Base-by-base conservation (phyloP, 2,797 vertebrate genomes). In the Holocentrus rufus region DNA sequence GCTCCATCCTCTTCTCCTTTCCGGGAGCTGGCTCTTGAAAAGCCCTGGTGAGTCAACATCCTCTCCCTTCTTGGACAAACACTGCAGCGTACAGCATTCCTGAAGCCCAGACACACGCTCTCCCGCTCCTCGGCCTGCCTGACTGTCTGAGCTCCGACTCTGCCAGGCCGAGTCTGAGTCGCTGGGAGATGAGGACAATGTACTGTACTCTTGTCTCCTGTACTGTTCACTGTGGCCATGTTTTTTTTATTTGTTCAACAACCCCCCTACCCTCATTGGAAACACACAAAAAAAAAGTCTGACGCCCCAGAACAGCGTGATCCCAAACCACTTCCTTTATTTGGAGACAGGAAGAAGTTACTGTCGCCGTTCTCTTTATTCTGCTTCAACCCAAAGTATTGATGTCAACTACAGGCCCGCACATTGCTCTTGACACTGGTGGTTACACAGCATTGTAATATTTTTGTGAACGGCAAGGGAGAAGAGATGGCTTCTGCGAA, bases 41-140 rank as follows among this genome's bases (percentile, higher is more conserved):
- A 79, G 72, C 73, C 59, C 77, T 52, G 65, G 84, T 92, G 91
- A 92, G 87, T 93, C 91, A 92, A 92, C 91, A 88, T 93, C 92
- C 92, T 90, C 75, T 87, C 80, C 63, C 66, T 72, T 82, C 62
- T 70, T 70, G 72, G 74, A 87, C 86, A 90, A 87, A 88, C 87
- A 85, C 52, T 27, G 13, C 60, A 79, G 76, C 74, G 69, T 31
- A 70, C 81, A 90, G 81, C 67, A 69, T 85, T 89, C 81, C 82
- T 86, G 74, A 44, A 85, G 55, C 56, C 59, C 69, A 73, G 70
- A 67, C 59, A 0, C n/a, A n/a, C n/a, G n/a, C n/a, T n/a, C 72
- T 72, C 22, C 55, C 7, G 65, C 68, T 81, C 74, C 44, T 36
- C 13, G 20, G 13, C 30, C 30, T 31, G 30, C 30, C 30, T 7